These are phyloP conservation scores for Aegotheles bennettii DNA, from an alignment of 2,113 vertebrate genomes.

Conservation along the genomic window DNA sequence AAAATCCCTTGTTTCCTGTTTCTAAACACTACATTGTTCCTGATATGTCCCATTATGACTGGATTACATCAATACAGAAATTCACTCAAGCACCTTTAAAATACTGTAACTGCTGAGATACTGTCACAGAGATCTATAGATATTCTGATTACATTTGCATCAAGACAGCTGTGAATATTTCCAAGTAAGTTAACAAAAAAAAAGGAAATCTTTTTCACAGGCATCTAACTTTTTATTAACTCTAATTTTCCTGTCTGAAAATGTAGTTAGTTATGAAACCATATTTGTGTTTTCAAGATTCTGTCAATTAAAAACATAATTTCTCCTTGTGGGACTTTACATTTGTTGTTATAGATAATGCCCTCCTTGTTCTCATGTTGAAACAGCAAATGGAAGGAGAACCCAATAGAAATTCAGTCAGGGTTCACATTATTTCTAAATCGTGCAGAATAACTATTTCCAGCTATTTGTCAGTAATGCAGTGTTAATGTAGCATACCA, in stretches of 20 bases:
- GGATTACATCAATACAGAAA: neutral
- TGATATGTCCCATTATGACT: neutral
- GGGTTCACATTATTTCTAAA: slow-evolving; percentile 37
- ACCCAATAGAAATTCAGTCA: slow-evolving; percentile 33
- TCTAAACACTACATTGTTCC: neutral
- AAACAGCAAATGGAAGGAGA: slow-evolving; percentile 32
- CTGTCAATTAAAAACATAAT: neutral
- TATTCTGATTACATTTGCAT: neutral
- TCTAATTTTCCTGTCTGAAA: slow-evolving; percentile 33
- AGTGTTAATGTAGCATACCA: neutral
- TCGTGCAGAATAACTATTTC: neutral
- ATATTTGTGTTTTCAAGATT: slow-evolving; percentile 16
- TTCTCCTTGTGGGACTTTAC: neutral
- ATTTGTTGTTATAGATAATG: slow-evolving; percentile 49
- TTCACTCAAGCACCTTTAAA: neutral
- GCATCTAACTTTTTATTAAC: neutral
- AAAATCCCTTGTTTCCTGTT: neutral
- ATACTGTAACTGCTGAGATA: neutral
- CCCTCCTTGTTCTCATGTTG: slow-evolving; percentile 42
- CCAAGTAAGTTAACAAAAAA: neutral
- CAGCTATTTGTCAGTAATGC: neutral
- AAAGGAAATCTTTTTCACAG: neutral
- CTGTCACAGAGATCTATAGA: neutral
- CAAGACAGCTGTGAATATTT: neutral
- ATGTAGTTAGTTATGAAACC: slow-evolving; percentile 23